These are phyloP conservation scores for Psittacula derbiana DNA, from an alignment of 2,797 vertebrate genomes.

Conservation along the genomic window DNA sequence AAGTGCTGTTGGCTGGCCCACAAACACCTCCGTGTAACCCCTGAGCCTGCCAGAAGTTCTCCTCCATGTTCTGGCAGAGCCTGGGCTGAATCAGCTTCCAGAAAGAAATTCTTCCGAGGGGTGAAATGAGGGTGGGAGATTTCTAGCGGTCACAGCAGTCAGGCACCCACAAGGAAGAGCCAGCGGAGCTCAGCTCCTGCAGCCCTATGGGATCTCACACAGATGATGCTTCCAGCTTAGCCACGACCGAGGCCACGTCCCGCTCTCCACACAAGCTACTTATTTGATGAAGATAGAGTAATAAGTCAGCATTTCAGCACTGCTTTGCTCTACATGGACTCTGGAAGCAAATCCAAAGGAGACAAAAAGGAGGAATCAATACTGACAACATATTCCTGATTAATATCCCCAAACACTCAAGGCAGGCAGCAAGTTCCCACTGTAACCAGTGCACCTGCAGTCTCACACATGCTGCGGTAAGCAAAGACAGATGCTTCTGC, in stretches of 20 bases:
- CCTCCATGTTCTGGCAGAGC: background rate
- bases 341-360: background rate
- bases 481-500: background rate
- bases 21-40: background rate
- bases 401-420: rapidly evolving
- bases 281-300: background rate
- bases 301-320: background rate
- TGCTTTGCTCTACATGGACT: background rate
- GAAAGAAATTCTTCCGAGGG: background rate
- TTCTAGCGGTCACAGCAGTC: background rate
- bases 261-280: background rate
- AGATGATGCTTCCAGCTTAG: background rate
- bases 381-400: background rate
- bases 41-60: background rate
- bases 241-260: background rate
- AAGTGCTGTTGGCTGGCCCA: background rate
- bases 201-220: rapidly evolving
- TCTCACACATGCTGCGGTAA: background rate
- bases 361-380: background rate
- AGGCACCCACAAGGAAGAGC: background rate
- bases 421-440: background rate
- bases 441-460: background rate
- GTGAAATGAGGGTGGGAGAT: background rate
- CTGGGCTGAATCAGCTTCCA: background rate
- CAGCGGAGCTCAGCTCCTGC: background rate